Base-by-base conservation (phyloP, 2,113 vertebrate species). In the Chlamydotis undulata region DNA sequence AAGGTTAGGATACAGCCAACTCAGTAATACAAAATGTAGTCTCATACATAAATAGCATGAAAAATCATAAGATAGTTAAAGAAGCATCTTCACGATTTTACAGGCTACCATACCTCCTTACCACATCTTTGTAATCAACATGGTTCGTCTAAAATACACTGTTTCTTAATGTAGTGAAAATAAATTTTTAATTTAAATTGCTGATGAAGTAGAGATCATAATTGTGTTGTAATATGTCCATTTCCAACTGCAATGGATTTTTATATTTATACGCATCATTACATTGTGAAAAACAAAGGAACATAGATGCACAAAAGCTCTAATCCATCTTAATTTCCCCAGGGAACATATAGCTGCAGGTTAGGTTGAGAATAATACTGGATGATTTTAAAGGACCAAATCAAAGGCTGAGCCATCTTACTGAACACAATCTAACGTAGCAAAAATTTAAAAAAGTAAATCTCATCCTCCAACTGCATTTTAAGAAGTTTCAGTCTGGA, bases 251-350 rank as follows among this genome's bases (percentile, higher is more conserved):
- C 77, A 89, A 56, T 31, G 39, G 33, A 77, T 67, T 95, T 91
- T 94, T 75, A 39, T 78, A 94, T 81, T 95, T 87, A 71, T 89
- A 52, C 80, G 79, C 76, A 89, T 90, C 60, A 94, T 94, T 94
- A 96, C 47, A 59, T 23, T 71, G 60, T 75, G 60, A 83, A 95
- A 96, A 90, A 88, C 37, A 92, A 80, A 90, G 71, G 37, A 78
- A 92, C 64, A 88, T 26, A 77, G 80, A 93, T 18, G 73, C 37
- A 92, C 69, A 92, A 92, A 96, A 75, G 29, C 73, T 92, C 83
- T 94, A 96, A 96, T 94, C 91, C 95, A 57, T 64, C 60, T 89
- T 94, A 90, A 95, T 95, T 96, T 96, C 96, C 88, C 92, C 5
- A 2, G 76, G 64, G 95, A 96, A 10, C n/a, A 43, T 61, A 88